Evolutionary conservation across 1,140 invertebrate species (phyloP), one percentile per base, ranked within the genome.

Genomic region (Acarapis woodi): DNA sequence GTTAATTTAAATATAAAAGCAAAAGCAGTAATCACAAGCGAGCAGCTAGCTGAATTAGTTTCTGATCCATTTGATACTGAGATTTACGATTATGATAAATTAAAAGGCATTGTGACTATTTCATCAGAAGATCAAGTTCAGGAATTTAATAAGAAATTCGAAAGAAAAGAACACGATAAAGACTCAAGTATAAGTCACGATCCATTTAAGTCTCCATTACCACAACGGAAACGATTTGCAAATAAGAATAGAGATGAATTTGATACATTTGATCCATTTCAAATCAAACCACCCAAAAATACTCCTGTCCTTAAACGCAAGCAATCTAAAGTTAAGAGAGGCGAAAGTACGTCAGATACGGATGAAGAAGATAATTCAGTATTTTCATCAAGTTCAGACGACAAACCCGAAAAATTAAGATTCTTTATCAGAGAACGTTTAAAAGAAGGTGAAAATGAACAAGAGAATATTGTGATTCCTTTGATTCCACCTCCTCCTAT

Each of bases 151-250:
- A n/a, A n/a, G n/a, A n/a, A n/a, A n/a, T n/a, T n/a, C n/a, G n/a
- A n/a, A n/a, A n/a, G n/a, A n/a, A n/a, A n/a, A n/a, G n/a, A n/a
- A n/a, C n/a, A n/a, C n/a, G n/a, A n/a, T n/a, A n/a, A n/a, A 44
- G 39, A 18, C 31, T 33, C 15, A 38, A 33, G 22, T 40, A 44
- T 42, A 38, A 35, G 63, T 23, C 78, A 77, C 49, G 80, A 87
- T 51, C 64, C 72, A 2, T 83, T 83, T 56, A 54, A 82, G 33
- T 39, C 41, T 26, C 42, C 44, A 23, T 25, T 28, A 20, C 32
- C 32, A 19, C n/a, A 16, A 4, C 20, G 37, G 35, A 41, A 44
- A 34, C 8, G 24, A 39, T 24, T 28, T 39, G 25, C 34, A 38
- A 39, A 16, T 9, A 40, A 44, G 31, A 34, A 40, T 9, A 15